Conservation (phyloP, 2,113 vertebrate species). For the Atrichornis clamosus region DNA sequence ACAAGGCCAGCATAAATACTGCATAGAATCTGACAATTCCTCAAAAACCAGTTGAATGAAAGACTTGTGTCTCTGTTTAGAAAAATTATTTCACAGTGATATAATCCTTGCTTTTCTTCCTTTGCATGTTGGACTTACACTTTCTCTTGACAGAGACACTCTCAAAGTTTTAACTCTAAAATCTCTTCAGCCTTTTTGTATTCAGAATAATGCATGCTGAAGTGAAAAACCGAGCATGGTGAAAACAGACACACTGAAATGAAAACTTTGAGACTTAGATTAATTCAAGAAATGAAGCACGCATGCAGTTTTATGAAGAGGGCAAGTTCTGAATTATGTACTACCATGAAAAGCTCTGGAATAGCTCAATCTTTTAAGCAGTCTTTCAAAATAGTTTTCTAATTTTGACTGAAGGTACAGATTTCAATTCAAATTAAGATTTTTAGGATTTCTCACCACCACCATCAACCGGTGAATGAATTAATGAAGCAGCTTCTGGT, state of each 20-base stretch:
- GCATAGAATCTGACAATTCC: neutral
- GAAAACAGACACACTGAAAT: neutral
- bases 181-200: neutral
- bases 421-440: neutral
- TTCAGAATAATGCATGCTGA: neutral
- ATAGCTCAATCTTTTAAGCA: neutral
- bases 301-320: neutral
- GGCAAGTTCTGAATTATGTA: neutral
- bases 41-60: neutral
- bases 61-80: neutral
- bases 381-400: neutral
- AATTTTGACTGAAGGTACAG: neutral
- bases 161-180: neutral
- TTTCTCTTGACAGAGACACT: neutral
- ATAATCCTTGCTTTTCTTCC: neutral
- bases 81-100: neutral
- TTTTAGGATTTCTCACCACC: neutral
- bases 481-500: neutral
- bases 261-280: neutral
- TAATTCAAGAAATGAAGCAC: neutral
- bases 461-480: neutral
- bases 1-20: neutral
- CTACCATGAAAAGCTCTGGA: neutral
- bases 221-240: neutral
- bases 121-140: neutral